Conservation (phyloP, 1,140 invertebrate species). For the Asbolus verrucosus region DNA sequence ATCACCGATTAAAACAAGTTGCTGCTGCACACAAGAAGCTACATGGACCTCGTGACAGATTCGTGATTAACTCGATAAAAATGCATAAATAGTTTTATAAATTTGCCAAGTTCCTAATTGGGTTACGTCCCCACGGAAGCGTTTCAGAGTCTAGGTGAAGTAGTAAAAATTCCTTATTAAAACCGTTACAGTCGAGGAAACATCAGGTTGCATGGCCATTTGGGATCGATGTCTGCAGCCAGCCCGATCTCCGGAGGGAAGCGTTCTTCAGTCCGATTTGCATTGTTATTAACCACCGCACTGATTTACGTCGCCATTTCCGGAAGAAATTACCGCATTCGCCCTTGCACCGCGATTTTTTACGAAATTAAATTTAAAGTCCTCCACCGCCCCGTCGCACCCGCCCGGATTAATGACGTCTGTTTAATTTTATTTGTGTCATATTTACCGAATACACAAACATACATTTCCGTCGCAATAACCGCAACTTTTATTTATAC, state of each 20-base stretch:
- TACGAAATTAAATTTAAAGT: slow-evolving; percentile 3
- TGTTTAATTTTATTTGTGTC: slow-evolving; percentile 37
- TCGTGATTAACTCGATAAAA: slow-evolving; percentile 23
- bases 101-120: slow-evolving; percentile 1
- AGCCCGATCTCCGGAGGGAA: slow-evolving; percentile 44
- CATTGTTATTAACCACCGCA: slow-evolving; percentile 53
- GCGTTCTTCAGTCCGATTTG: slow-evolving; percentile 50
- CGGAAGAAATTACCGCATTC: slow-evolving; percentile 34
- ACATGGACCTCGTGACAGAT: slow-evolving; percentile 28
- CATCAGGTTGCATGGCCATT: slow-evolving; percentile 21
- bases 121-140: slow-evolving; percentile 1
- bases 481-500: slow-evolving; percentile 42
- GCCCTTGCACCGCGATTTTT: slow-evolving; percentile 20
- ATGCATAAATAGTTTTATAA: slow-evolving; percentile 30
- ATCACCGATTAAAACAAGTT: slow-evolving; percentile 1
- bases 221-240: slow-evolving; percentile 25
- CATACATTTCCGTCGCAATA: slow-evolving; percentile 40
- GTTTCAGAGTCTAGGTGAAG: not conserved
- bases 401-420: not conserved
- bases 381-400: not conserved
- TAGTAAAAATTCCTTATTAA: slow-evolving; percentile 43
- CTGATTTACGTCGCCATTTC: slow-evolving; percentile 50
- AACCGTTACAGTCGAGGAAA: slow-evolving; percentile 47
- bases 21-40: slow-evolving; percentile 4
- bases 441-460: slow-evolving; percentile 42